A percentile compares a stretch with the other conserved stretches of the same genome.
phyloP scores from a whole-genome alignment of 2,888 invertebrate species.

The Chrysodeixis includens region DNA sequence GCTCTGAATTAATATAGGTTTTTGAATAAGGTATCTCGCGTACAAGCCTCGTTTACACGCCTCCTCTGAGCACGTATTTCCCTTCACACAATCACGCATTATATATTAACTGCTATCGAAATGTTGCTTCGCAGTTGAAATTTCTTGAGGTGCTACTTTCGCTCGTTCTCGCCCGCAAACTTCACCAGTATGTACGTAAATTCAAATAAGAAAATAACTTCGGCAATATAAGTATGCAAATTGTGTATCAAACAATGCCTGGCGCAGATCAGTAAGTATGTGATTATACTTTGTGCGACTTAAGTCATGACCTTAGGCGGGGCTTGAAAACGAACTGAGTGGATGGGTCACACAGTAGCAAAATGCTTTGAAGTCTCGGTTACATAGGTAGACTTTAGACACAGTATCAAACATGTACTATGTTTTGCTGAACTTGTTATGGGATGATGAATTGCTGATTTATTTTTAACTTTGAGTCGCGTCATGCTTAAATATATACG shows the following conservation, averaged over 20 bases:
- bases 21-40: constrained; percentile 62
- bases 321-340: background rate
- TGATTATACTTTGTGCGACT: constrained; percentile 35
- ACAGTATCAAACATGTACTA: too few relatives aligned
- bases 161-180: constrained; percentile 35
- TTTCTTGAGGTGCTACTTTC: constrained; percentile 41
- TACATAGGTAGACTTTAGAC: too few relatives aligned
- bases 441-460: too few relatives aligned
- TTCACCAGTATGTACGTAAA: constrained; percentile 39
- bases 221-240: constrained; percentile 52
- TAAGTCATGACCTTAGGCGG: constrained; percentile 8
- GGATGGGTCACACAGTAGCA: background rate
- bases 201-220: constrained; percentile 55
- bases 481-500: too few relatives aligned
- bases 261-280: constrained; percentile 21
- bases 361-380: too few relatives aligned
- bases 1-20: constrained; percentile 68
- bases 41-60: constrained; percentile 52
- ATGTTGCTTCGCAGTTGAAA: constrained; percentile 32
- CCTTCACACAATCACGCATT: constrained; percentile 50
- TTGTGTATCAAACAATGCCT: constrained; percentile 40
- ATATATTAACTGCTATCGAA: constrained; percentile 52
- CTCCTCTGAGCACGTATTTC: constrained; percentile 45
- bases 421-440: too few relatives aligned
- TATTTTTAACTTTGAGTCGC: background rate